Evolutionary conservation across 2,797 vertebrate genomes (phyloP), one percentile per base, ranked within the genome.

Genomic region (Sebastolobus altivelis): DNA sequence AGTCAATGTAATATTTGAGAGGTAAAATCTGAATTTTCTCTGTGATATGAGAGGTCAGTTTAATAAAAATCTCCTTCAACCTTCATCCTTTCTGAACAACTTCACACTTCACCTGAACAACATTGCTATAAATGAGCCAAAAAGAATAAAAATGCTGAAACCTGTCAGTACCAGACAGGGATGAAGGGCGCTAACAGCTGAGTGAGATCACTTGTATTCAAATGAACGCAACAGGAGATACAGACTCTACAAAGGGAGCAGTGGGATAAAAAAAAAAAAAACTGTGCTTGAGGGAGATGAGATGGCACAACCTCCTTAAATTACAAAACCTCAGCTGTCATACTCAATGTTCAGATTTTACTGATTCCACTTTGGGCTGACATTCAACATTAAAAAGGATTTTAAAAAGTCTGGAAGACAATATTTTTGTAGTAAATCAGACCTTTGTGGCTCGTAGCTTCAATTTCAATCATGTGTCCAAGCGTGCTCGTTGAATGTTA

Each of bases 311-410:
- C 65, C 71, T 72, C 61, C n/a, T 74, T 56, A 79, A 72, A 85
- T 80, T 75, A 61, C 75, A 77, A 69, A 86, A 75, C 77, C n/a
- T 80, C 49, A 55, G 71, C 68, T 72, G 80, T 82, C 83, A 75
- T 27, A 35, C 31, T 35, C 29, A 31, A 75, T 83, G 52, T 71
- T 72, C 43, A 33, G 43, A 77, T 78, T 80, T 27, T 2, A 69
- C 52, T 10, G 43, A 67, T 49, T 73, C 22, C 22, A 75, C 40
- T 70, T 77, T 65, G 25, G 52, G 37, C 59, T 80, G 73, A 80
- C 63, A 70, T 74, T 67, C 20, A 75, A 52, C 25, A 61, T 71
- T 55, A 54, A 13, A 33, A 46, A 35, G 20, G 38, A 62, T 60
- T 70, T 46, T 59, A 13, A 12, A 62, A 67, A 46, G 46, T 83